phyloP scores from a whole-genome alignment of 1,140 invertebrate genomes.

The Drosophila rhopaloa region DNA sequence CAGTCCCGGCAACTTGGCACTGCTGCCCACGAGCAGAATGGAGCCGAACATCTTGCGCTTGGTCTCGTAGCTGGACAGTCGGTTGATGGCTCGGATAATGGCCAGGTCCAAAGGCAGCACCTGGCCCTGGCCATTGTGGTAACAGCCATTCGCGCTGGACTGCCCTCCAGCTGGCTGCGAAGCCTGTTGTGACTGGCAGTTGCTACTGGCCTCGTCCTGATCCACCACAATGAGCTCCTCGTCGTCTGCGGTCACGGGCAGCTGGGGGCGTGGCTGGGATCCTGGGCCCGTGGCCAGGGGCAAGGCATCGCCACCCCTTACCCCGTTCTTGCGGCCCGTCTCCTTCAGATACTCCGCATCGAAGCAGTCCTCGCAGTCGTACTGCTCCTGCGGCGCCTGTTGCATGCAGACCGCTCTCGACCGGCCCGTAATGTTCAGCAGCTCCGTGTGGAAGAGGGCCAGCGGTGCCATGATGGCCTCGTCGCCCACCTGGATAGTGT shows the following conservation, averaged over 20 bases:
- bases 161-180: not conserved
- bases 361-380: slow-evolving; percentile 96
- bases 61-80: slow-evolving; percentile 94
- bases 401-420: slow-evolving; percentile 87
- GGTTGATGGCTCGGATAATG: slow-evolving; percentile 95
- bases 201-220: slow-evolving; percentile 86
- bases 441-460: slow-evolving; percentile 94
- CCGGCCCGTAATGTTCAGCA: slow-evolving; percentile 92
- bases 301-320: slow-evolving; percentile 85
- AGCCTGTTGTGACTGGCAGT: slow-evolving; percentile 19
- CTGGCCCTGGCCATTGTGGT: slow-evolving; percentile 90
- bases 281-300: slow-evolving; percentile 82
- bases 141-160: slow-evolving; percentile 71
- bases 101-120: slow-evolving; percentile 95
- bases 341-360: slow-evolving; percentile 96
- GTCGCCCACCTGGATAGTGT: slow-evolving; percentile 94
- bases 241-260: slow-evolving; percentile 85
- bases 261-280: slow-evolving; percentile 60
- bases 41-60: slow-evolving; percentile 98
- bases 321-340: slow-evolving; percentile 89
- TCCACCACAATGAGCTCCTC: slow-evolving; percentile 94
- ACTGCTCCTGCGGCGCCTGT: slow-evolving; percentile 90
- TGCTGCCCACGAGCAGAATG: slow-evolving; percentile 95
- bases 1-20: slow-evolving; percentile 94
- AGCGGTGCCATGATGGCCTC: slow-evolving; percentile 96